Conservation (phyloP, 2,888 invertebrate genomes). For the Nyleta sp. region DNA sequence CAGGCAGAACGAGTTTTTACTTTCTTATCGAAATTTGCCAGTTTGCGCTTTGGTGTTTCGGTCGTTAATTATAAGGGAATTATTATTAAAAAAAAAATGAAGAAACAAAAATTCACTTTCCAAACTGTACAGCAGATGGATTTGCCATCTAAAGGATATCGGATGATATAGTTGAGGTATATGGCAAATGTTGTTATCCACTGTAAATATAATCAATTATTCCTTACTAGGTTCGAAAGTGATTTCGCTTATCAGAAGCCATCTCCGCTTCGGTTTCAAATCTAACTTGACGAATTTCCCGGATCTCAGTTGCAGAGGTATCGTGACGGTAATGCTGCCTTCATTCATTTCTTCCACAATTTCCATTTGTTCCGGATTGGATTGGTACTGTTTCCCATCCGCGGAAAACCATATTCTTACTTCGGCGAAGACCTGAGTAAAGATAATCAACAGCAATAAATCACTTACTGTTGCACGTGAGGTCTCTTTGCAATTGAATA, state of each 20-base stretch:
- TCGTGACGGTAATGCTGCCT: slow-evolving; percentile 86
- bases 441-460: slow-evolving; percentile 12
- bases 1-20: too few species aligned
- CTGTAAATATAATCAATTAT: background rate
- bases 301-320: slow-evolving; percentile 89
- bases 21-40: too few species aligned
- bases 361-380: slow-evolving; percentile 86
- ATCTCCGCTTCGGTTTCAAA: slow-evolving; percentile 90
- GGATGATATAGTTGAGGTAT: too few species aligned
- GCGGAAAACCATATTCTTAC: slow-evolving; percentile 91
- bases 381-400: slow-evolving; percentile 90
- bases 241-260: slow-evolving; percentile 95
- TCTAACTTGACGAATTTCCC: slow-evolving; percentile 90
- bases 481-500: background rate
- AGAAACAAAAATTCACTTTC: too few species aligned
- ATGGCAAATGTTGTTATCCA: too few species aligned
- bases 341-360: slow-evolving; percentile 84
- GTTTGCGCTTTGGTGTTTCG: too few species aligned
- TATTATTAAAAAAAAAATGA: too few species aligned
- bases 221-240: slow-evolving; percentile 89
- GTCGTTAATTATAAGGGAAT: too few species aligned
- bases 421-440: slow-evolving; percentile 88
- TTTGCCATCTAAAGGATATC: too few species aligned
- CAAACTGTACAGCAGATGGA: too few species aligned
- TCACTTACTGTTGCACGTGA: background rate